These are phyloP conservation scores for Sinotaia quadrata DNA, from an alignment of 2,888 invertebrate genomes.

Conservation along the genomic window DNA sequence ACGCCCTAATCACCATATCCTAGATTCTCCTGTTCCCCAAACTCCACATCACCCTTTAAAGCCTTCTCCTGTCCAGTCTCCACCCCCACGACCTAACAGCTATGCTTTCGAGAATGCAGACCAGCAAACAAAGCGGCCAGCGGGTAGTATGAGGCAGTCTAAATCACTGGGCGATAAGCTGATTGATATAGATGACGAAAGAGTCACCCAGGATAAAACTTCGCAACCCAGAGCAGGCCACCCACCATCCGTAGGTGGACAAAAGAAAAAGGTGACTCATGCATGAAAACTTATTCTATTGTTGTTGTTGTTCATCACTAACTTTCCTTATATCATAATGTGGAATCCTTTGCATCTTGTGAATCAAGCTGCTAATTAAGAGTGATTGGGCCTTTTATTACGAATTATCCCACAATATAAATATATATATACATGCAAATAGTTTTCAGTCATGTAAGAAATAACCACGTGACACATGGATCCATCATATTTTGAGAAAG, in stretches of 20 bases:
- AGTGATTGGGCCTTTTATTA: no score
- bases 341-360: no score
- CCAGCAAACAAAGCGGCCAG: slow-evolving; percentile 11
- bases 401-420: no score
- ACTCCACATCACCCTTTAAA: slow-evolving; percentile 43
- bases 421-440: no score
- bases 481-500: no score
- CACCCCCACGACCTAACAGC: slow-evolving; percentile 33
- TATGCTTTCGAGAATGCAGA: slow-evolving; percentile 42
- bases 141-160: slow-evolving; percentile 27
- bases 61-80: slow-evolving; percentile 36
- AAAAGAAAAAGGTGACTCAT: slow-evolving; percentile 12
- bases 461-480: no score
- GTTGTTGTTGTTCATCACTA: no score
- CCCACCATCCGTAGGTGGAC: not conserved
- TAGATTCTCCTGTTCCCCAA: slow-evolving; percentile 43
- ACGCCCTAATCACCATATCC: slow-evolving; percentile 27
- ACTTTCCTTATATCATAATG: no score
- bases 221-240: slow-evolving; percentile 28
- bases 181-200: slow-evolving; percentile 41
- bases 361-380: no score
- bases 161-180: slow-evolving; percentile 45
- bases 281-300: no score
- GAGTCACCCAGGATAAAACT: slow-evolving; percentile 17
- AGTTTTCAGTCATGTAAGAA: no score